A percentile compares a stretch with the other conserved stretches of the same genome.
Evolutionary conservation across 2,113 vertebrate genomes (phyloP).

Genomic region (Mesocricetus auratus): DNA sequence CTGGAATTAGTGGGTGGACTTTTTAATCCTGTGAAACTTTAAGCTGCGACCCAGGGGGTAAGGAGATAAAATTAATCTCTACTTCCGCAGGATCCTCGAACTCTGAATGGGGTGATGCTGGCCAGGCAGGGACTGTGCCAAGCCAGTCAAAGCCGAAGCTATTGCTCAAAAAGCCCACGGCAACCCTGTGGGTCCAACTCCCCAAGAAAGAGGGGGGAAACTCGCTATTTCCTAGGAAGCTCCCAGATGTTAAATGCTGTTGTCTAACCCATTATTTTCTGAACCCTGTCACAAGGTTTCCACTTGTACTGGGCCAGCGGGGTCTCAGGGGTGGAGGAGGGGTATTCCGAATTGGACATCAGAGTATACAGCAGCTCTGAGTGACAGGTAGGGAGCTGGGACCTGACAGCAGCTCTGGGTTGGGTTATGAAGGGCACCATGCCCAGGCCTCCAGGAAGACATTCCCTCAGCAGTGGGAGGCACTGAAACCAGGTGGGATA

Average conservation of each 20-base stretch:
- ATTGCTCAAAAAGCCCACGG: background rate
- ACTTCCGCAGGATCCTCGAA: background rate
- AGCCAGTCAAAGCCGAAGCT: background rate
- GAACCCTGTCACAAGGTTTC: background rate
- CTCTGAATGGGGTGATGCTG: no score
- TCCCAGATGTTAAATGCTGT: background rate
- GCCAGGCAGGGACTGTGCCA: background rate
- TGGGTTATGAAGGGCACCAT: background rate
- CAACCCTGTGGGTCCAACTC: background rate
- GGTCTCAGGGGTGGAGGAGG: background rate
- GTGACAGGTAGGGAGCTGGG: background rate
- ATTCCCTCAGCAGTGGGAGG: background rate
- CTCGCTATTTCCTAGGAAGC: slow-evolving; percentile 13
- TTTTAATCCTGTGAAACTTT: background rate
- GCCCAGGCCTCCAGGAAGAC: background rate
- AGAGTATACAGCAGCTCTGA: background rate
- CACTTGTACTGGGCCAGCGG: background rate
- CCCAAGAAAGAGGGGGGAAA: slow-evolving; percentile 13
- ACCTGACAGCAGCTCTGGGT: background rate
- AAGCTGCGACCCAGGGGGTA: background rate
- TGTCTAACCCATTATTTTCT: background rate
- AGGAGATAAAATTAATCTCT: background rate
- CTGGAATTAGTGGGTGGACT: slow-evolving; percentile 10
- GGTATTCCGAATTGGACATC: background rate
- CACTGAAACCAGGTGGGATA: background rate